phyloP scores from a whole-genome alignment of 2,888 invertebrate species.

The Merodon equestris region DNA sequence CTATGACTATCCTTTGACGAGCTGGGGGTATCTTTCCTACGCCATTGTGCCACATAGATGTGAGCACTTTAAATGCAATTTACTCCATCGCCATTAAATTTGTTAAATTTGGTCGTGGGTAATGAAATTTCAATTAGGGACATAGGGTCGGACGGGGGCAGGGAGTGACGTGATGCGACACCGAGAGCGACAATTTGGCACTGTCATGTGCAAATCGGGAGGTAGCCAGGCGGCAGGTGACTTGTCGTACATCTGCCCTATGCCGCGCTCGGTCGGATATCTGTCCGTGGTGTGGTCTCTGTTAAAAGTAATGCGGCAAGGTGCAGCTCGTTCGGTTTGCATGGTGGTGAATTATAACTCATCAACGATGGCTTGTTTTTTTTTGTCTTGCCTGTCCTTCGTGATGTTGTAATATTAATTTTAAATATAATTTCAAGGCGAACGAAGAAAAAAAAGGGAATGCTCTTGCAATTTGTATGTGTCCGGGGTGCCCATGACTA shows the following conservation, averaged over 20 bases:
- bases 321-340: slow-evolving; percentile 42
- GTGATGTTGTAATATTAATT: slow-evolving; percentile 47
- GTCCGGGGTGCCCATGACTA: neutral
- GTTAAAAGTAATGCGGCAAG: slow-evolving; percentile 38
- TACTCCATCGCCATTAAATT: slow-evolving; percentile 49
- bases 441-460: slow-evolving; percentile 1
- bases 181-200: slow-evolving; percentile 50
- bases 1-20: slow-evolving; percentile 9
- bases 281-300: slow-evolving; percentile 32
- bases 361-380: slow-evolving; percentile 33
- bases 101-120: slow-evolving; percentile 45
- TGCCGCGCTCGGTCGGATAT: neutral
- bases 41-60: slow-evolving; percentile 19
- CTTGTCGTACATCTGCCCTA: slow-evolving; percentile 12
- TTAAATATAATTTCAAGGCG: slow-evolving; percentile 53
- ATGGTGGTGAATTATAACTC: slow-evolving; percentile 55
- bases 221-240: slow-evolving; percentile 41
- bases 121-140: slow-evolving; percentile 55
- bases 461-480: slow-evolving; percentile 36
- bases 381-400: neutral
- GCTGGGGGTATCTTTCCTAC: neutral
- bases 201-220: neutral
- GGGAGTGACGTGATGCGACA: slow-evolving; percentile 27
- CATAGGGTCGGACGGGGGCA: no score
- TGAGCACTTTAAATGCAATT: slow-evolving; percentile 53